Conservation (phyloP, 2,888 invertebrate genomes). For the Agrotis segetum region DNA sequence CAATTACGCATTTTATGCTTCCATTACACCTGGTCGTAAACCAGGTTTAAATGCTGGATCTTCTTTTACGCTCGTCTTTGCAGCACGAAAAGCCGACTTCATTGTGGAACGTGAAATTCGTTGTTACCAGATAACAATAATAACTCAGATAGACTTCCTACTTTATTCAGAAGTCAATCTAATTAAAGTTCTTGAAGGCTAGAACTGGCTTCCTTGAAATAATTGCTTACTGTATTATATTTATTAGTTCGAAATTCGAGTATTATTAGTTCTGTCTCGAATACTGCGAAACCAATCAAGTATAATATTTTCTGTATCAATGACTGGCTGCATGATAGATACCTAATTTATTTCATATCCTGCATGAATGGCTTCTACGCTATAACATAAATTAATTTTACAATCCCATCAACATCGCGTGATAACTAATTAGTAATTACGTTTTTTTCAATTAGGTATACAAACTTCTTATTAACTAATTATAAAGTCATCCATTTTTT, state of each 20-base stretch:
- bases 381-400: slow-evolving; percentile 24
- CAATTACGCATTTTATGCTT: slow-evolving; percentile 49
- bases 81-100: slow-evolving; percentile 8
- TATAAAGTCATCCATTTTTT: slow-evolving; percentile 32
- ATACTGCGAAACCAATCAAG: slow-evolving; percentile 48
- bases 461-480: slow-evolving; percentile 35
- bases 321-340: slow-evolving; percentile 1
- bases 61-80: slow-evolving; percentile 22
- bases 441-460: slow-evolving; percentile 34
- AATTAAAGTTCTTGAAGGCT: neutral
- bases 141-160: too few species aligned
- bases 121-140: too few species aligned
- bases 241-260: slow-evolving; percentile 5
- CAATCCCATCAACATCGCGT: slow-evolving; percentile 40
- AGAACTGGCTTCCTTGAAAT: slow-evolving; percentile 15
- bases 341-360: slow-evolving; percentile 27
- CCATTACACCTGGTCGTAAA: slow-evolving; percentile 49
- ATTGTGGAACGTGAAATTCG: neutral
- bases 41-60: slow-evolving; percentile 26
- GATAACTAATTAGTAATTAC: slow-evolving; percentile 36
- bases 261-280: slow-evolving; percentile 11
- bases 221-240: neutral
- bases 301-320: slow-evolving; percentile 27
- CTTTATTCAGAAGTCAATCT: too few species aligned
- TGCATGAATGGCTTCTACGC: slow-evolving; percentile 10